Base-by-base conservation (phyloP, 2,797 vertebrate genomes). In the Toxotes lorentzi region DNA sequence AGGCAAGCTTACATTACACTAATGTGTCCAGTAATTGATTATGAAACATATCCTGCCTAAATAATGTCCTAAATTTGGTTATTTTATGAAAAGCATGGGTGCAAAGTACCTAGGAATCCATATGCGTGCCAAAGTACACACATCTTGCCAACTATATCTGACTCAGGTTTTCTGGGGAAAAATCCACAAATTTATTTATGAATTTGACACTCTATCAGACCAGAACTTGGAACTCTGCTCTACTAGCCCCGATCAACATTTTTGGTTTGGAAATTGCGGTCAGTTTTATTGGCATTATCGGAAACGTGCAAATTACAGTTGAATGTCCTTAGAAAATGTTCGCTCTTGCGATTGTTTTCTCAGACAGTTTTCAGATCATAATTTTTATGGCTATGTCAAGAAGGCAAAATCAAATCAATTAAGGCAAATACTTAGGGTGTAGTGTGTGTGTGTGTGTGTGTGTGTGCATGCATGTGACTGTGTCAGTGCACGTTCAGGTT, bases 361-460 rank as follows among this genome's bases (percentile, higher is more conserved):
- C 35, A 21, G n/a, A 66, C 41, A 68, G 23, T 68, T 65, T 79
- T 51, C 24, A 82, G 17, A 60, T 72, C 41, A 30, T 51, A 32
- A 40, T 24, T 51, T 61, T 74, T 74, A 48, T 40, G 38, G 72
- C 50, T 48, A 21, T 45, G 30, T 65, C 59, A 74, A 12, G 1
- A 70, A 76, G 58, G 50, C 51, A 62, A 76, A 68, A 70, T 70
- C 1, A 54, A 68, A 53, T 23, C 54, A 64, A 24, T 76, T 84
- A 78, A 86, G 80, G 82, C 69, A 86, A 77, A 56, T 35, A 4
- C 59, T 62, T 40, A 45, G 65, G 1, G 61, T 32, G 38, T 40
- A 58, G 4, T 24, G 21, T 66, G 34, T 23, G 27, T 53, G n/a
- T 12, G 21, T 32, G 38, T 41, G 13, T 43, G 43, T 53, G 24